Evolutionary conservation across 37 sponge, comb jelly and placozoan genomes (phyloP), one percentile per base, ranked within the genome.

Genomic region (Hormiphora californensis): DNA sequence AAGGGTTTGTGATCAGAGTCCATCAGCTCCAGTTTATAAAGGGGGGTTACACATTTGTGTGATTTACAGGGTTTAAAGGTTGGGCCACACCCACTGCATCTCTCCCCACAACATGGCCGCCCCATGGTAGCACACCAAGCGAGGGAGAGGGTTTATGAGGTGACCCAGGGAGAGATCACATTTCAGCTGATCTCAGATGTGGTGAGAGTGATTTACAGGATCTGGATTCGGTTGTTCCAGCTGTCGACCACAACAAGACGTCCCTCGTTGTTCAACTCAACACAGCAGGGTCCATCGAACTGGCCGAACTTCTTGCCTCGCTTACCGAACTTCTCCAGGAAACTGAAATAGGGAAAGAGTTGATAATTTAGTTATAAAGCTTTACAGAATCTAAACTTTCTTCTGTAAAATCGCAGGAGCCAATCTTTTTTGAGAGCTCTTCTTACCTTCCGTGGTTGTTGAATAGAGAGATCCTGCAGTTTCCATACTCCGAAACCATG

Each of bases 201-300:
- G n/a, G n/a, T n/a, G n/a, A n/a, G n/a, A n/a, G 35, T 4, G 81
- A 73, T 73, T 73, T 73, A 73, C 81, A 73, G 38, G 41, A 73
- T 73, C 81, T 73, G 81, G 81, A 73, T 73, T 27, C 81, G 81
- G 27, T 73, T 43, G 46, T 73, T 73, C 81, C 81, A 73, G 43
- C 46, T 73, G 23, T 73, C 81, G 23, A 73, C 81, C 7, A 73
- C 81, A 2, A 73, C 44, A n/a, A 73, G 81, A 3, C 81, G 81
- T 3, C 81, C 81, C 41, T 73, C 81, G 3, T 73, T 43, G 81
- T 73, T 73, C 44, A 73, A 46, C 46, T 73, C 81, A 39, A 73
- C 81, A 41, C 81, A 73, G 23, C 81, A 73, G 2, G 81, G 81
- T 27, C 81, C 81, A 46, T 73, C 81, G 25, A 73, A 73, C 22